These are phyloP conservation scores for Alcedo atthis DNA, from an alignment of 2,797 vertebrate species.

Conservation along the genomic window DNA sequence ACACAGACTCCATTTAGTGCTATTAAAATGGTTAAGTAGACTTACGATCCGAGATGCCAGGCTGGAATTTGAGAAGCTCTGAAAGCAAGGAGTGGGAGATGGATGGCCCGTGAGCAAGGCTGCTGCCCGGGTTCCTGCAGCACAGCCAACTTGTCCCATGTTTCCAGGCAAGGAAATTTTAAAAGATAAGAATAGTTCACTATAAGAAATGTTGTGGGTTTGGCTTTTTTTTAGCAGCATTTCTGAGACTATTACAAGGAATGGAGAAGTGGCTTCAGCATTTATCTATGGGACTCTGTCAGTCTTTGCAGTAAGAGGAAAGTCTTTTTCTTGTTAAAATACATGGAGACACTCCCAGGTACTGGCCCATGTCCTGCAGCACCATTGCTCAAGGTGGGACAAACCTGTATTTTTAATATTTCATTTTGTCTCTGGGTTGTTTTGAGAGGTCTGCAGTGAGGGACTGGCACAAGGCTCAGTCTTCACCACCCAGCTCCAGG, in stretches of 20 bases:
- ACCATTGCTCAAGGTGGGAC: not conserved
- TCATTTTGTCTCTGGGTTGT: fast-evolving
- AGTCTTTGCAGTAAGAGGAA: not conserved
- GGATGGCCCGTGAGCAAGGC: not conserved
- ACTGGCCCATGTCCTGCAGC: not conserved
- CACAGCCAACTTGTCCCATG: fast-evolving
- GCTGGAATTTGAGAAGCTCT: constrained; percentile 51
- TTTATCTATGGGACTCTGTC: not conserved
- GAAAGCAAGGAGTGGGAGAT: constrained; percentile 52
- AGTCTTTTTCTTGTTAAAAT: not conserved
- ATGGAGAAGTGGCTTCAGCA: not conserved
- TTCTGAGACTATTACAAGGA: not conserved
- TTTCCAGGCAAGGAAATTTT: not conserved
- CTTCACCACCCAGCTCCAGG: not conserved
- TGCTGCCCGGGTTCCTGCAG: not conserved
- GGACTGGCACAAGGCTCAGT: fast-evolving
- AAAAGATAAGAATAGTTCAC: not conserved
- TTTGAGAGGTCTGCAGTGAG: not conserved
- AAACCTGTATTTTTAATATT: not conserved
- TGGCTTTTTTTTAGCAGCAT: fast-evolving
- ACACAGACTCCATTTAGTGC: constrained; percentile 66
- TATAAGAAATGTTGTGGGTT: fast-evolving
- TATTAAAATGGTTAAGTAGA: constrained; percentile 66
- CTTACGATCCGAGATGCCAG: constrained; percentile 53
- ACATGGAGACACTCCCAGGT: not conserved